These are phyloP conservation scores for Rhadinocentrus ornatus DNA, from an alignment of 2,797 vertebrate genomes.

Conservation along the genomic window DNA sequence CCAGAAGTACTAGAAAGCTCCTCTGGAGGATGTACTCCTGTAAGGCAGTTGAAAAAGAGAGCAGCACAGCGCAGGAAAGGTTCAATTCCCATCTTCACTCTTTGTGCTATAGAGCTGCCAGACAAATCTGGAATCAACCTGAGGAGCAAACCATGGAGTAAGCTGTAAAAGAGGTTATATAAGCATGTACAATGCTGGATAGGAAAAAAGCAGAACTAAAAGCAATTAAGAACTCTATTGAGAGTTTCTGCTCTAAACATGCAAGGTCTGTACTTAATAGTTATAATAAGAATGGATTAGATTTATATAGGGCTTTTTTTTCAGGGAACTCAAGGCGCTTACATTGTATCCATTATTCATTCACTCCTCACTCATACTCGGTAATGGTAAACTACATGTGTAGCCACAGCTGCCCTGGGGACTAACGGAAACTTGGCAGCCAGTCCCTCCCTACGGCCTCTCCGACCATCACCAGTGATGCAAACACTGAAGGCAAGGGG, in stretches of 20 bases:
- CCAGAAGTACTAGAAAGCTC: conserved; percentile 84
- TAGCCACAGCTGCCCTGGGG: too few species aligned
- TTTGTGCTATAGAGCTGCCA: conserved; percentile 86
- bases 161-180: conserved; percentile 14
- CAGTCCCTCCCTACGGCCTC: too few species aligned
- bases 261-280: not conserved
- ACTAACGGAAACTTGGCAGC: too few species aligned
- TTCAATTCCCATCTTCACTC: conserved; percentile 88
- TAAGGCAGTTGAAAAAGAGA: conserved; percentile 94
- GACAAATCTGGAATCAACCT: conserved; percentile 84
- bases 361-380: too few species aligned
- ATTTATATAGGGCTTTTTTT: too few species aligned
- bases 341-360: too few species aligned
- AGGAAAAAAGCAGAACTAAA: not conserved
- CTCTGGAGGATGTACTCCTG: conserved; percentile 92
- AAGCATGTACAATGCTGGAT: not conserved
- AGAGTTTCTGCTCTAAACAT: not conserved
- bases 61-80: conserved; percentile 93
- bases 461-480: too few species aligned
- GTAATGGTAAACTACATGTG: too few species aligned
- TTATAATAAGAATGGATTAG: too few species aligned
- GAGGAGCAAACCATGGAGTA: conserved; percentile 21
- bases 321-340: too few species aligned
- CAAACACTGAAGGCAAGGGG: too few species aligned
- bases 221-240: not conserved